A percentile compares a stretch with the other conserved stretches of the same genome.
phyloP scores from a whole-genome alignment of 1,140 invertebrate species.

The Caerostris darwini region DNA sequence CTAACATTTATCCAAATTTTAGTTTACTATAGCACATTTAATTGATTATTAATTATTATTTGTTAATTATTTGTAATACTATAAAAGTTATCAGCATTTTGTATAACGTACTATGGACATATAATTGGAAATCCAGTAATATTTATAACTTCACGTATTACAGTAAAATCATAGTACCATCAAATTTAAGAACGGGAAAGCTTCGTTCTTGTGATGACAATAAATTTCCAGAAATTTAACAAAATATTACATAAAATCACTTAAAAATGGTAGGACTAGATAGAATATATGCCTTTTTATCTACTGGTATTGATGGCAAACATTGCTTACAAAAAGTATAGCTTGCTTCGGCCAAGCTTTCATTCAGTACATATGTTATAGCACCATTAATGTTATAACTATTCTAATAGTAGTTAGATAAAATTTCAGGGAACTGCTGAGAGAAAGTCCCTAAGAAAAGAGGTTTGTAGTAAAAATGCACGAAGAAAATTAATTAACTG shows the following conservation, averaged over 20 bases:
- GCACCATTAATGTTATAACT: constrained; percentile 17
- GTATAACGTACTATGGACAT: no score
- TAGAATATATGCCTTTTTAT: constrained; percentile 8
- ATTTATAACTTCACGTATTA: no score
- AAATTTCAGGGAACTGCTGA: not conserved
- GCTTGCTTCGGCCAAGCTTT: not conserved
- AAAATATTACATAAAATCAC: not conserved
- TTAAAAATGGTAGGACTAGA: constrained; percentile 9
- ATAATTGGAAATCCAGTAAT: no score
- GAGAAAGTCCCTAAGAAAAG: not conserved
- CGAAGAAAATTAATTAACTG: no score
- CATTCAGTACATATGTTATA: constrained; percentile 29
- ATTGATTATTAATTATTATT: no score
- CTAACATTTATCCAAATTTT: no score
- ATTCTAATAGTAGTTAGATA: not conserved
- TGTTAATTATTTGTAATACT: no score
- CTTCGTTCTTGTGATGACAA: no score
- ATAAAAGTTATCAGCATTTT: no score
- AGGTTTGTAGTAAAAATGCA: no score
- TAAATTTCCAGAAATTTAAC: not conserved
- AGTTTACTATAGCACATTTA: no score
- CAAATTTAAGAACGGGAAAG: no score
- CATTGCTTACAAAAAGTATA: constrained; percentile 26
- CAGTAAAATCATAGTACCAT: not conserved
- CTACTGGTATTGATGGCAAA: constrained; percentile 17